These are phyloP conservation scores for Macropodus opercularis DNA, from an alignment of 2,797 vertebrate species.

Conservation along the genomic window DNA sequence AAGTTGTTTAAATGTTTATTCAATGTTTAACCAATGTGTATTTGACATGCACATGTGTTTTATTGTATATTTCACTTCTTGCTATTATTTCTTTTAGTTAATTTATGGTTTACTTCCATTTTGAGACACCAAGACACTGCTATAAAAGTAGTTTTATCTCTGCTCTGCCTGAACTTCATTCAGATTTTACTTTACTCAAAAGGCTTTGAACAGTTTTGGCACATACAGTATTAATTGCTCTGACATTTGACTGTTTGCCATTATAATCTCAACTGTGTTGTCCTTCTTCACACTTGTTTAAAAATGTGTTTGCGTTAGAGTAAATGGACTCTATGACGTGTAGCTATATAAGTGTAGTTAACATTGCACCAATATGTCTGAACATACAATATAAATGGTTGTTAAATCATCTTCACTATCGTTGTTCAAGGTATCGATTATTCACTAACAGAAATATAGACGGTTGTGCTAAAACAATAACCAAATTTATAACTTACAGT, in stretches of 20 bases:
- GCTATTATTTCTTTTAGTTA: conserved; percentile 31
- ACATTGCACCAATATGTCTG: conserved; percentile 9
- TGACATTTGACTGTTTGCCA: conserved; percentile 7
- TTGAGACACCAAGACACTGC: conserved; percentile 13
- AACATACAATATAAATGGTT: conserved; percentile 12
- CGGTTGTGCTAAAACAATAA: conserved; percentile 8
- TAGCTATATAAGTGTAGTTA: conserved; percentile 11
- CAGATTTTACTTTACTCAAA: conserved; percentile 57
- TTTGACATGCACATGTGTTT: conserved; percentile 47
- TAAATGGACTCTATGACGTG: conserved; percentile 8
- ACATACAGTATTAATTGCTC: conserved; percentile 32
- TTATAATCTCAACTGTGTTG: conserved; percentile 12
- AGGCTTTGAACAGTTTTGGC: conserved; percentile 41
- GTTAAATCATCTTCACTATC: conserved; percentile 7
- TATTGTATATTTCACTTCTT: conserved; percentile 38
- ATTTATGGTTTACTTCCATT: conserved; percentile 30
- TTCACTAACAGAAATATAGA: conserved; percentile 28
- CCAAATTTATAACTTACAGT: conserved; percentile 17
- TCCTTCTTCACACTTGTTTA: conserved; percentile 3
- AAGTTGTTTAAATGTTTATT: conserved; percentile 41
- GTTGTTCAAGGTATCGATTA: conserved; percentile 2
- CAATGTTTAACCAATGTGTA: not conserved
- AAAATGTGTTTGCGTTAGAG: not conserved
- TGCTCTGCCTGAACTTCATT: conserved; percentile 34
- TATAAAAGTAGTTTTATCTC: not conserved